Evolutionary conservation across 2,888 invertebrate genomes (phyloP).

Genomic region (Amphipoea oculea): DNA sequence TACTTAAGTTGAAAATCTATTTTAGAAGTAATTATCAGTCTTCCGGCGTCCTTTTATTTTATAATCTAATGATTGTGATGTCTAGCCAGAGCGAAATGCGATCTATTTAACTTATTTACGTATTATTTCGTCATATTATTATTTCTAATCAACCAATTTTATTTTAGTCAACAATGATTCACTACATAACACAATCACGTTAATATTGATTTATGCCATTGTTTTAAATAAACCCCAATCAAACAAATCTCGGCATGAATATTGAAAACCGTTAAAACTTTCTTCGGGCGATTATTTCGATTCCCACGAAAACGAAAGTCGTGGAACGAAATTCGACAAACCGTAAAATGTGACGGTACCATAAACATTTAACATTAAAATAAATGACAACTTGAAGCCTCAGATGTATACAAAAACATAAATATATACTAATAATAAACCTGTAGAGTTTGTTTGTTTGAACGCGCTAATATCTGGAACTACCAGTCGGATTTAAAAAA

Average conservation of each 20-base stretch:
- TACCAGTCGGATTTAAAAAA: too few relatives aligned
- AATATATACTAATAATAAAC: neutral
- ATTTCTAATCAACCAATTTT: neutral
- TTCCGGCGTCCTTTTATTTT: neutral
- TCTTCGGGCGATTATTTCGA: conserved; percentile 15
- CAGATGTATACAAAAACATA: conserved; percentile 33
- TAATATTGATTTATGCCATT: conserved; percentile 1
- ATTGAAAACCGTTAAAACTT: conserved; percentile 27
- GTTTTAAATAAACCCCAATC: neutral
- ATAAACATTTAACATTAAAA: conserved; percentile 48
- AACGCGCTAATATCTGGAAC: too few relatives aligned
- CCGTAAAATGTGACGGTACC: conserved; percentile 34
- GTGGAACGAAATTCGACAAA: conserved; percentile 30
- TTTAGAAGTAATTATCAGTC: neutral
- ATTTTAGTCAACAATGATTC: neutral
- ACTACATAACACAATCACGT: neutral
- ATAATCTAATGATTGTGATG: neutral
- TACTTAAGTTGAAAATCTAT: neutral
- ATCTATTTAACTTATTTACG: neutral
- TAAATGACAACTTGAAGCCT: conserved; percentile 51
- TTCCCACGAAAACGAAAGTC: conserved; percentile 12
- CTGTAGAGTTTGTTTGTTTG: too few relatives aligned
- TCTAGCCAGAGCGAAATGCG: neutral
- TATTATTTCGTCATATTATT: neutral
- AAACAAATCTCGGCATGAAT: conserved; percentile 22